Evolutionary conservation across 2,888 invertebrate genomes (phyloP), one percentile per base, ranked within the genome.

Genomic region (Baccha elongata): DNA sequence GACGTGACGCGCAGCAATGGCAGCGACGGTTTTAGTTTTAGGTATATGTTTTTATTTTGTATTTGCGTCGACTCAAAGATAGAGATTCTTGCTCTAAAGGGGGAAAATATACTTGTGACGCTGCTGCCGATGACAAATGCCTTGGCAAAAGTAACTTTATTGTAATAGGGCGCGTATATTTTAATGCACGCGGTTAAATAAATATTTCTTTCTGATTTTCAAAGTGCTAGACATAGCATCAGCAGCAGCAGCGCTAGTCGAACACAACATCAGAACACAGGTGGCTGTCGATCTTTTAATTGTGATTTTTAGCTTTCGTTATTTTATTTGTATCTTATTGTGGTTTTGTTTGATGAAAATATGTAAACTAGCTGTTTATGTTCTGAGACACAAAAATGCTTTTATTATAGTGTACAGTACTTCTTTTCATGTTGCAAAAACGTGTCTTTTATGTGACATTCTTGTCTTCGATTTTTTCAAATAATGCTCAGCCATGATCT

Each of bases 281-380:
- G 83, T 83, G 62, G 50, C 83, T 83, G 83, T 83, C 78, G 78
- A 78, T 83, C 83, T 78, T 72, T 53, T 62, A 65, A 83, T 83
- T 72, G 74, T 72, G 62, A 76, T 76, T 71, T 67, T 50, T 19
- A 42, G 32, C 19, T 26, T 46, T 26, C 11, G 29, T 23, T 37
- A 55, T 32, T 23, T 29, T 26, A 19, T 72, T 65, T 74, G 23
- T 40, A 40, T 4, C n/a, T n/a, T n/a, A n/a, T n/a, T 4, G 13
- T 35, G n/a, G 15, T 17, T 11, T 37, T 37, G 1, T 37, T 42
- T n/a, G n/a, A n/a, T n/a, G n/a, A n/a, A n/a, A 42, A n/a, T n/a
- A n/a, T 40, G 58, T n/a, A 42, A 26, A 40, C 0, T 15, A 23
- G 15, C 23, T 26, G 42, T 19, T 37, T n/a, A 37, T 53, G 53